Evolutionary conservation across 1,140 invertebrate species (phyloP), one percentile per base, ranked within the genome.

Genomic region (Bombus confusus): DNA sequence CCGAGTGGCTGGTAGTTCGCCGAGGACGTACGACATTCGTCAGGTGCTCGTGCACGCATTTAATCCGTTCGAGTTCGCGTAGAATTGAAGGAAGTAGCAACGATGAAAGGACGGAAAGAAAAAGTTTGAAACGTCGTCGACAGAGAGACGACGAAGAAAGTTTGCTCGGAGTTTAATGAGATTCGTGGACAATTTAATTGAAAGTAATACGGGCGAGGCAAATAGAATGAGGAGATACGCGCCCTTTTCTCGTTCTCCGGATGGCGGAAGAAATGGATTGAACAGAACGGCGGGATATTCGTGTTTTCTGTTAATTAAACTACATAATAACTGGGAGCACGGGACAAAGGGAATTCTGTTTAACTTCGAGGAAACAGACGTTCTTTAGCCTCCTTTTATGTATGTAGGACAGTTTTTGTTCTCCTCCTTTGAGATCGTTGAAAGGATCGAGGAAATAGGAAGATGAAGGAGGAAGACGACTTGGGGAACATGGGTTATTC

Each of bases 181-280:
- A 83, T 83, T 78, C 81, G 81, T 31, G 81, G 81, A 83, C 81
- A 78, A 83, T 83, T 83, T 83, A 83, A 83, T 83, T 83, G 81
- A 83, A 83, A 83, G 81, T 68, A 83, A 83, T 83, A 83, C 74
- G 64, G 47, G 62, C 74, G 62, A 10, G 37, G 74, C 43, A 78
- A 83, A 83, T 41, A 78, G 76, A 75, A 37, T 12, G 13, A 22
- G 80, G 39, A 41, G 37, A 41, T 47, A 28, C 62, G 39, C 77
- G 34, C 43, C 39, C 31, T 43, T 62, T 66, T 31, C 28, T 66
- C 78, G 25, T 52, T 47, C 34, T 34, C 0, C 2, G 22, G 34
- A 37, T 13, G 22, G 12, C 5, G 72, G 41, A 47, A 43, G 41
- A 68, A 78, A 78, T 66, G 81, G 47, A 78, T 83, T 41, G 81